phyloP scores from a whole-genome alignment of 1,140 invertebrate species.

The Cryptotermes secundus region DNA sequence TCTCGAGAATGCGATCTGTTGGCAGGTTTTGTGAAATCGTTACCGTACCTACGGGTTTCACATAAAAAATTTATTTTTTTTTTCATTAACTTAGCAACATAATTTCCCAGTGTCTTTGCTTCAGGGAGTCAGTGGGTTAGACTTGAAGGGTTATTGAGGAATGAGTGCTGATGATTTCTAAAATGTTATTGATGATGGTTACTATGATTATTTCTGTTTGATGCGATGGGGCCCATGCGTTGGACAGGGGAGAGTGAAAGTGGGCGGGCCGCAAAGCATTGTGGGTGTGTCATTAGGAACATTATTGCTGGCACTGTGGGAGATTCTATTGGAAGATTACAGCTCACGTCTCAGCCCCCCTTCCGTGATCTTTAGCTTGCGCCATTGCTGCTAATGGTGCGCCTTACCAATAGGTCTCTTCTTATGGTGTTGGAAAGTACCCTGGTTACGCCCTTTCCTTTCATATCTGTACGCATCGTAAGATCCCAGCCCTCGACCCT shows the following conservation, averaged over 20 bases:
- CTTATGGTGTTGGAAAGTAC: background rate
- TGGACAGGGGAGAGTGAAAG: background rate
- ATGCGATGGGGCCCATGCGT: background rate
- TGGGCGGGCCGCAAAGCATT: background rate
- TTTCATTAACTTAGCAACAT: too few relatives aligned
- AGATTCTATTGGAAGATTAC: conserved; percentile 7
- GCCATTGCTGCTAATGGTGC: background rate
- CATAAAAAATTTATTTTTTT: too few relatives aligned
- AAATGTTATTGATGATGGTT: background rate
- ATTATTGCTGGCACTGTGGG: conserved; percentile 14
- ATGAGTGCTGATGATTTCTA: too few relatives aligned
- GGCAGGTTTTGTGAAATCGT: too few relatives aligned
- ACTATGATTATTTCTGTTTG: too few relatives aligned
- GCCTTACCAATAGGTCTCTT: background rate
- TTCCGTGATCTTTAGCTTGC: background rate
- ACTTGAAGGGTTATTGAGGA: too few relatives aligned
- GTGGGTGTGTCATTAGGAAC: background rate
- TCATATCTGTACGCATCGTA: background rate
- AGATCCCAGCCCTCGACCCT: background rate
- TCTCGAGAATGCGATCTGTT: too few relatives aligned
- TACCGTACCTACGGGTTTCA: too few relatives aligned
- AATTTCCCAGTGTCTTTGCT: too few relatives aligned
- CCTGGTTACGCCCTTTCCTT: background rate
- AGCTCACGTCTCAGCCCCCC: background rate
- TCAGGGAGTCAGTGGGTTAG: too few relatives aligned